These are phyloP conservation scores for Euglossa dilemma DNA, from an alignment of 1,140 invertebrate genomes.

Conservation along the genomic window DNA sequence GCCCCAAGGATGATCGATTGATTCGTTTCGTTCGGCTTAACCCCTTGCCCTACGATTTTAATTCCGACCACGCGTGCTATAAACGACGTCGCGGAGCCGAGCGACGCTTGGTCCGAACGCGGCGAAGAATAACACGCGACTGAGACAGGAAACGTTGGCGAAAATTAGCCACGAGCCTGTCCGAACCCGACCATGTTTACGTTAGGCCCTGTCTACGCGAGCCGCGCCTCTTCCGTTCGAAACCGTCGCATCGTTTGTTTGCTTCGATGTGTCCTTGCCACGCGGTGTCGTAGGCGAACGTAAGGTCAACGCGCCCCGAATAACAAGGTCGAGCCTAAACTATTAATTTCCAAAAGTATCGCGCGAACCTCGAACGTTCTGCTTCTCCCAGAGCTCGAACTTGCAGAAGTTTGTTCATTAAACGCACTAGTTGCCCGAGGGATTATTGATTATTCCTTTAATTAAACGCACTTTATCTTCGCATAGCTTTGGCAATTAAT, in stretches of 20 bases:
- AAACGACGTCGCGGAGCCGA: too few species aligned
- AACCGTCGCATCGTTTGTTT: too few species aligned
- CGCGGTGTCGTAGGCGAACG: too few species aligned
- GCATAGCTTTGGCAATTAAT: constrained; percentile 38
- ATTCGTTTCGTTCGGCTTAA: neutral
- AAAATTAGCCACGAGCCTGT: neutral
- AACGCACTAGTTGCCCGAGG: constrained; percentile 13
- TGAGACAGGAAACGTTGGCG: neutral
- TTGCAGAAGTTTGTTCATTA: constrained; percentile 42
- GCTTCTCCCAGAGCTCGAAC: neutral
- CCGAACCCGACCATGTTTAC: too few species aligned
- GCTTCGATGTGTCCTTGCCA: too few species aligned
- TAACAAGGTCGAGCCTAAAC: neutral
- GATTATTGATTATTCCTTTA: constrained; percentile 47
- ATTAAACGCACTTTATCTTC: constrained; percentile 51
- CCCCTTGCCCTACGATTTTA: too few species aligned
- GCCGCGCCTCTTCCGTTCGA: too few species aligned
- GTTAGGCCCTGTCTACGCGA: too few species aligned
- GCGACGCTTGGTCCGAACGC: too few species aligned
- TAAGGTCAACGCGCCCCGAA: too few species aligned
- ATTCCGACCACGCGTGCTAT: too few species aligned
- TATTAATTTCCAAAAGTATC: constrained; percentile 24
- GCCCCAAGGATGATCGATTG: neutral
- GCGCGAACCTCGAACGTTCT: constrained; percentile 14
- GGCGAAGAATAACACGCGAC: too few species aligned